Evolutionary conservation across 23 tunicate genomes (phyloP), one percentile per base, ranked within the genome.

Genomic region (Styela clava): DNA sequence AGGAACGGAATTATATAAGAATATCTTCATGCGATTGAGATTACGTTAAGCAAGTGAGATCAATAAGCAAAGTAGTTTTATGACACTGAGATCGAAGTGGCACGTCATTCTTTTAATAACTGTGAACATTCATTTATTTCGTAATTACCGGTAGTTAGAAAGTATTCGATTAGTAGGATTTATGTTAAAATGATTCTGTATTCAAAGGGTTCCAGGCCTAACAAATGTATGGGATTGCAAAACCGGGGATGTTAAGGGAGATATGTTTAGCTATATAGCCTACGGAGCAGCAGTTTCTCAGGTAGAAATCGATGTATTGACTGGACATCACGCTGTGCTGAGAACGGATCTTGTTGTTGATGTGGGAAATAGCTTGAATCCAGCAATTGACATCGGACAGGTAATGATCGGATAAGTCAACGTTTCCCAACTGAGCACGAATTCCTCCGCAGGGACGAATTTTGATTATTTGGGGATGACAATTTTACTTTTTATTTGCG

Each of bases 311-410:
- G 98, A 94, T 73, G 93, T 91, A 65, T 62, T 94, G 71, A 94
- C 98, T 52, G 98, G 98, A 27, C 91, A 94, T 65, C 98, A 94
- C 78, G 63, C 69, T 16, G 73, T 85, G 28, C 34, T 85, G 61
- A 72, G 73, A 35, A 85, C 91, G 33, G 98, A 94, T 61, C 85
- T 94, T 22, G 91, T 94, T 16, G 85, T 94, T 83, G 98, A 94
- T 62, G 85, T 83, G 31, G 98, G 98, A 21, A 89, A 78, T 64
- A 88, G 95, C 36, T 62, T 94, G 9, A 94, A 94, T 70, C 98
- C 98, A 0, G 89, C 87, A 16, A 78, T 94, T 56, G 98, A 94
- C 35, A 85, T 94, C 52, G 95, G 98, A 64, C 98, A 94, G 82
- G 95, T 89, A 29, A n/a, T n/a, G n/a, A n/a, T n/a, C 69, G 91